These are phyloP conservation scores for Aurelia sp. DNA, from an alignment of 30 jellyfish, hydroid and myxozoan genomes.

Conservation along the genomic window DNA sequence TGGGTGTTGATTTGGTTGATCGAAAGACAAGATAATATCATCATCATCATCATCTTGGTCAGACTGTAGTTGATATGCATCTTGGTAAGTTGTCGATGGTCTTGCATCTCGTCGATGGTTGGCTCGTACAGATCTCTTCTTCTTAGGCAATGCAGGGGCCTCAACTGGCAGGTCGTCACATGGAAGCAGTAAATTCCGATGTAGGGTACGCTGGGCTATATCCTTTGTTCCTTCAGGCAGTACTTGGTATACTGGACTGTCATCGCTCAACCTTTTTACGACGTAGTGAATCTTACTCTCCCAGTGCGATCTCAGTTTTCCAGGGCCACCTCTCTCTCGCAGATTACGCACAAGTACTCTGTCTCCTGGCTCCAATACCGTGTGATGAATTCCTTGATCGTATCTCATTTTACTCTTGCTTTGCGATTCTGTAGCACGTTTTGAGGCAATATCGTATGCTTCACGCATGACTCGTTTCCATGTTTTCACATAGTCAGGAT, in stretches of 20 bases:
- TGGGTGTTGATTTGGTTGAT: too few relatives aligned
- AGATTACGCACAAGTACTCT: constrained; percentile 18
- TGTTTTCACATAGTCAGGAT: constrained; percentile 1
- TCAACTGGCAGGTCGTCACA: not conserved
- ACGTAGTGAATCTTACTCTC: not conserved
- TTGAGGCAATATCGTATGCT: not conserved
- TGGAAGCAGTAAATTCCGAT: not conserved
- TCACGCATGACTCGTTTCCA: constrained; percentile 12
- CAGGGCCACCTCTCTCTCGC: not conserved
- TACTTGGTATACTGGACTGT: not conserved
- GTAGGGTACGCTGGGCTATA: not conserved
- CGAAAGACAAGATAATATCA: too few relatives aligned
- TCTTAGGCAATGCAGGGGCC: not conserved
- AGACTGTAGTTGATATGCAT: too few relatives aligned
- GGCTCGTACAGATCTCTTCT: too few relatives aligned
- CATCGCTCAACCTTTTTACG: not conserved
- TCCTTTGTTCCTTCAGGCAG: not conserved
- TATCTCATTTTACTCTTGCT: not conserved
- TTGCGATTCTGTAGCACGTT: not conserved
- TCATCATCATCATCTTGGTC: too few relatives aligned
- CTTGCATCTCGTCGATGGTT: too few relatives aligned
- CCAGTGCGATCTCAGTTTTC: not conserved
- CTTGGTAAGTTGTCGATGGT: too few relatives aligned
- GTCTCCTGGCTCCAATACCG: not conserved
- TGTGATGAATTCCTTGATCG: constrained; percentile 7